A percentile compares a stretch with the other conserved stretches of the same genome.
Evolutionary conservation across 2,113 vertebrate species (phyloP).

Genomic region (Melierax canorus): DNA sequence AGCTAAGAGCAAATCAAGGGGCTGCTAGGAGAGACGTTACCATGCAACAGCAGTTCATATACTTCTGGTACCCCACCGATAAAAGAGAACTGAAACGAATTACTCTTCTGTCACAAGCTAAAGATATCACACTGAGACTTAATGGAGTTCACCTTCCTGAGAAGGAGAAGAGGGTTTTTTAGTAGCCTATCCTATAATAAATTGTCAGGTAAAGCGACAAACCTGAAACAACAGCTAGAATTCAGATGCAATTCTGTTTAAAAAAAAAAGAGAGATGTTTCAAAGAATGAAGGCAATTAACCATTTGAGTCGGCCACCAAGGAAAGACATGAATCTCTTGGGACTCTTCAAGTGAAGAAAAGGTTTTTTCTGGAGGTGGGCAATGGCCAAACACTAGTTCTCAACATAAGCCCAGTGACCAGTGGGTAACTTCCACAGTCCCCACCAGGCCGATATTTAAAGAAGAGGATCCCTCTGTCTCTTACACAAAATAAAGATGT

Average conservation of each 20-base stretch:
- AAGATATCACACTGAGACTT: background rate
- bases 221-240: background rate
- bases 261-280: background rate
- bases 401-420: rapidly evolving
- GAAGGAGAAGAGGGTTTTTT: background rate
- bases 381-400: background rate
- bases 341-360: background rate
- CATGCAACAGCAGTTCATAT: background rate
- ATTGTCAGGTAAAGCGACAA: background rate
- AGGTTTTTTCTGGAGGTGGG: background rate
- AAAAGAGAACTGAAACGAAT: background rate
- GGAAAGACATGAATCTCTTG: background rate
- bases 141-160: background rate
- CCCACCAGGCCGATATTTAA: background rate
- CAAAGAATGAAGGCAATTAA: background rate
- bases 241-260: background rate
- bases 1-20: background rate
- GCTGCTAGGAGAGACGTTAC: background rate
- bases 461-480: background rate
- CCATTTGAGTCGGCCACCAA: background rate
- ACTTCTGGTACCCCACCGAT: background rate
- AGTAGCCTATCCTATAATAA: background rate
- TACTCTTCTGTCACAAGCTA: background rate
- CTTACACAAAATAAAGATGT: background rate
- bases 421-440: background rate